phyloP scores from a whole-genome alignment of 2,113 vertebrate species.

The Delphinapterus leucas region DNA sequence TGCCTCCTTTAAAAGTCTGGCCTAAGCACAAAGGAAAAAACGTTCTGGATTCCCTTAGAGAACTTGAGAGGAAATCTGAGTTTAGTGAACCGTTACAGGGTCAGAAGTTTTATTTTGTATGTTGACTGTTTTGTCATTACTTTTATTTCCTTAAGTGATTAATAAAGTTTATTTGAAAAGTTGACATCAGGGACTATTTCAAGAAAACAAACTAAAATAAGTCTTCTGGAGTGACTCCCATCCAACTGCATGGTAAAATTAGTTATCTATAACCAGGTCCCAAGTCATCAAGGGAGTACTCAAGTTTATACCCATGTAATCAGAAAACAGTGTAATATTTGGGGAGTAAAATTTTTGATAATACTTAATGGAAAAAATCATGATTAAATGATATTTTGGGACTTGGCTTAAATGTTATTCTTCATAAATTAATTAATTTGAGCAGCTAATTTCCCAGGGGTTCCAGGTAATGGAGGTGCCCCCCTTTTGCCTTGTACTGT shows the following conservation, averaged over 20 bases:
- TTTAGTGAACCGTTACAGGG: not conserved
- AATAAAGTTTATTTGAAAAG: not conserved
- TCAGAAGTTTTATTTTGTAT: not conserved
- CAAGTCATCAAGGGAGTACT: not conserved
- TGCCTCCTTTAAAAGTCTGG: not conserved
- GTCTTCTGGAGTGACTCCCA: not conserved
- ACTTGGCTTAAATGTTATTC: not conserved
- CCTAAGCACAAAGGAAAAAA: not conserved
- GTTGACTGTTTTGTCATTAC: not conserved
- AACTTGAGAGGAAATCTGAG: not conserved
- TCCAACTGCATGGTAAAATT: not conserved
- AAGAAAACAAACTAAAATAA: not conserved
- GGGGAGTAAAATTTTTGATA: not conserved
- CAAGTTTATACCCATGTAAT: not conserved
- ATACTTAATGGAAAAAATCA: not conserved
- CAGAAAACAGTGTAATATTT: not conserved
- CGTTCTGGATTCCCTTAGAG: not conserved
- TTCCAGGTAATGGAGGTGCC: not conserved
- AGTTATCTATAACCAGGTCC: not conserved
- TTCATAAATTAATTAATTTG: not conserved
- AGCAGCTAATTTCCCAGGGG: not conserved
- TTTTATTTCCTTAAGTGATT: slow-evolving; percentile 7
- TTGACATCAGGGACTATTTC: not conserved
- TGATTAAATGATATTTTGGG: not conserved
- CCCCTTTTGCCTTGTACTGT: not conserved